Evolutionary conservation across 2,888 invertebrate genomes (phyloP).

Genomic region (Sylvicola cinctus): DNA sequence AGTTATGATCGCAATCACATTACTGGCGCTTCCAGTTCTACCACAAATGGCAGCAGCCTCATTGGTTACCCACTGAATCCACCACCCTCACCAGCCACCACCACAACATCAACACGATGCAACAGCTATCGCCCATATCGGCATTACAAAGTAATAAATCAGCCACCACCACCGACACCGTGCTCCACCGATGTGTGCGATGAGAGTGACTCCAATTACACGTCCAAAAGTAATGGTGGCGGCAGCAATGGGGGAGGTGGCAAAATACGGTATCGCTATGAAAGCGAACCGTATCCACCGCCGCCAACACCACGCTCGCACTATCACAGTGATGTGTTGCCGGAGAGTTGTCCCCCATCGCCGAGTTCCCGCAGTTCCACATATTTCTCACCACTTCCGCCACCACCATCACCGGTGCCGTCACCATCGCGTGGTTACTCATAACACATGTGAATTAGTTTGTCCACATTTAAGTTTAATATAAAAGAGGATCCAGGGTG

Average conservation of each 20-base stretch:
- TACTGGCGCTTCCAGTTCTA: constrained; percentile 32
- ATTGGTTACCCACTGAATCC: constrained; percentile 68
- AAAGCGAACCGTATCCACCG: constrained; percentile 50
- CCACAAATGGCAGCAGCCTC: constrained; percentile 25
- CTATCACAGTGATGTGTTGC: constrained; percentile 44
- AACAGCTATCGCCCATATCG: constrained; percentile 52
- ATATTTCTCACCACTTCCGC: constrained; percentile 62
- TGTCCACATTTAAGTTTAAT: not conserved
- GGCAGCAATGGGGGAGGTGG: constrained; percentile 22
- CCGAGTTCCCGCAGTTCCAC: constrained; percentile 55
- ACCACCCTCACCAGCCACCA: constrained; percentile 74
- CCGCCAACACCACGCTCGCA: constrained; percentile 57
- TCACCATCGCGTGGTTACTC: constrained; percentile 29
- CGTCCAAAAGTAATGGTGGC: constrained; percentile 28
- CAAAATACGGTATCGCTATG: constrained; percentile 29
- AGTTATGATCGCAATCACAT: constrained; percentile 51
- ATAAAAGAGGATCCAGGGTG: not conserved
- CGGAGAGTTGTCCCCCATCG: constrained; percentile 40
- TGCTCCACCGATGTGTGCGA: constrained; percentile 89
- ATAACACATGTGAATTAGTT: constrained; percentile 7
- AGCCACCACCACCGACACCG: constrained; percentile 84
- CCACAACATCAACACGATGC: constrained; percentile 35
- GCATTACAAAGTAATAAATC: constrained; percentile 54
- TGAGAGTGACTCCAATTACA: constrained; percentile 61
- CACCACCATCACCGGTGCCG: constrained; percentile 69